These are phyloP conservation scores for Agrochola macilenta DNA, from an alignment of 2,888 invertebrate species.

Conservation along the genomic window DNA sequence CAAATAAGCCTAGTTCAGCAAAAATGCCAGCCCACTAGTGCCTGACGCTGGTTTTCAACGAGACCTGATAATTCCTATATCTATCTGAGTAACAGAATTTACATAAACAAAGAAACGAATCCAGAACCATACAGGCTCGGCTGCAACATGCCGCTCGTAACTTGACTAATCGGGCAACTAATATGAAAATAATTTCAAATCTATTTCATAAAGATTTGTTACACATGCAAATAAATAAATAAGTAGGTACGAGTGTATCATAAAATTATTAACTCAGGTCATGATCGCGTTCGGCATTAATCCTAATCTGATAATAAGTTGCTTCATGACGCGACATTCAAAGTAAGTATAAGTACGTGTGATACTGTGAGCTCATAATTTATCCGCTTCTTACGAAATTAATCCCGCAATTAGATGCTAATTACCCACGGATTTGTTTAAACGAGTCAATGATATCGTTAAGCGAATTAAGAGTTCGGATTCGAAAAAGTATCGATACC, in stretches of 20 bases:
- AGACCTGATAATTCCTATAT: neutral
- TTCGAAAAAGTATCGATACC: constrained; percentile 6
- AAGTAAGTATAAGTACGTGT: constrained; percentile 43
- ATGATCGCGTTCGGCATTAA: constrained; percentile 41
- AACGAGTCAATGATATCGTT: constrained; percentile 56
- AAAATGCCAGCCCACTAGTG: too few species aligned
- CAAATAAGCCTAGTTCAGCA: too few species aligned
- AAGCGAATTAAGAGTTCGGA: constrained; percentile 45
- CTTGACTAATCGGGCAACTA: neutral
- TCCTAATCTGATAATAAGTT: constrained; percentile 59
- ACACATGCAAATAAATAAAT: constrained; percentile 23
- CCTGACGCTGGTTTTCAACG: too few species aligned
- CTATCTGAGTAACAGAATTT: neutral
- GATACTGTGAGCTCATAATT: constrained; percentile 68
- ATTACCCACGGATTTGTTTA: constrained; percentile 71
- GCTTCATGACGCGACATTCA: constrained; percentile 52
- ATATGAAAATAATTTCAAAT: constrained; percentile 6
- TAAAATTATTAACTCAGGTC: constrained; percentile 45
- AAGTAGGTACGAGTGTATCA: constrained; percentile 26
- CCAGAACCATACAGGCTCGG: neutral
- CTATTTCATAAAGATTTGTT: constrained; percentile 3
- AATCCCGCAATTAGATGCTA: constrained; percentile 74
- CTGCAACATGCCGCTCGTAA: constrained; percentile 2
- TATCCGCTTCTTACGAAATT: constrained; percentile 74
- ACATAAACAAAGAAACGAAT: neutral